Base-by-base conservation (phyloP, 2,888 invertebrate species). In the Laspeyria flexula region DNA sequence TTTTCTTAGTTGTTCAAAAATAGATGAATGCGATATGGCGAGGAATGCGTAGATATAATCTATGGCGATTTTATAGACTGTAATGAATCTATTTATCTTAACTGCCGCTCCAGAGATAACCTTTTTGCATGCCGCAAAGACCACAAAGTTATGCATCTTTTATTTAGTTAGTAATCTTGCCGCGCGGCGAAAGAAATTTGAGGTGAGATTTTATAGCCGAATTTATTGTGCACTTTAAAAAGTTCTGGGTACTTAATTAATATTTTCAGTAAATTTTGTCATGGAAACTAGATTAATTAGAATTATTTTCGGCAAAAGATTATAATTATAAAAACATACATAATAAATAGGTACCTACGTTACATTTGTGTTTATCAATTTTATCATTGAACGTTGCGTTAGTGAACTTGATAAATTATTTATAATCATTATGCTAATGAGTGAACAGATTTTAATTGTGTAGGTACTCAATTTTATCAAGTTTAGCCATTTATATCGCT, bases 391-490 rank as follows among this genome's bases (percentile, higher is more conserved):
- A 53, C 47, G 42, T 34, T 62, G 31, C 51, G 55, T 50, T 60
- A 50, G 51, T 57, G 66, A 66, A 66, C 64, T 66, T 66, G 66
- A 66, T 66, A 66, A 66, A 18, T 46, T 40, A 44, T 16, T 35
- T 48, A 18, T 43, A 43, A 57, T 63, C 55, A 43, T 13, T 41
- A 43, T 43, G 44, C 40, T 16, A 43, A 43, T 43, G 44, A 41
- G 39, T 15, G 27, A n/a, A 25, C 56, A 30, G 41, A 49, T 63
- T 53, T 58, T 40, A 55, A 42, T 37, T 34, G 29, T 34, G 35
- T 38, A 43, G 44, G 42, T 49, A 31, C 27, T 54, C 18, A 50
- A 43, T 51, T 47, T 52, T 47, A 53, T 49, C 41, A 45, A 51
- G 48, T 54, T 49, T 43, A 46, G 50, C 31, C 42, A 29, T 45